Evolutionary conservation across 2,797 vertebrate species (phyloP), one percentile per base, ranked within the genome.

Genomic region (Xiphorhynchus erythropygius): DNA sequence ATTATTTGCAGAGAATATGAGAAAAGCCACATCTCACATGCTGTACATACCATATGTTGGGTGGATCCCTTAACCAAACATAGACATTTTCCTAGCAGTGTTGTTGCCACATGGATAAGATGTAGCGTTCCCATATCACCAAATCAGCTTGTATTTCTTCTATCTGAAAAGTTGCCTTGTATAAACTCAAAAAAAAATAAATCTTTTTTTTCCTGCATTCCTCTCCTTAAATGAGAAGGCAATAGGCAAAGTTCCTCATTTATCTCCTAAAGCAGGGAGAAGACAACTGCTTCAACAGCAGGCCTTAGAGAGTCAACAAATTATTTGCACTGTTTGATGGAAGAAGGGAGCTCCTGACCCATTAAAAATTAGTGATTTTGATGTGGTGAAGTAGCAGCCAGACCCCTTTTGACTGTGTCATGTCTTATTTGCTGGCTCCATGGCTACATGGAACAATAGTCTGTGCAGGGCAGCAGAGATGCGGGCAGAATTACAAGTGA

Each of bases 401-500:
- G 65, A 89, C 75, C 69, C 42, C n/a, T 93, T 84, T 94, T 86
- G 62, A 27, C 55, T 78, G 53, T 63, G 57, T 76, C 69, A 0
- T 0, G 7, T 71, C 69, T 88, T 73, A 91, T 90, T 82, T 95
- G 47, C 65, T 91, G 70, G 69, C 80, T 95, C 93, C 95, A 91
- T 94, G 90, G 62, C 88, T 94, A 90, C 25, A 0, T 65, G 63
- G 57, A 95, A 91, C 91, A 97, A 95, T 86, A 35, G 87, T 76
- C 80, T 86, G 65, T 91, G 87, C 91, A 95, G 82, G 79, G 82
- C 74, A 84, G 87, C 49, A 57, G 46, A 49, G 69, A 96, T 50
- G 55, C 94, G 94, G 80, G 46, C 89, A 93, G 96, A 92, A 96
- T 96, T 63, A 90, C 74, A 90, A 97, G 80, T 22, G 46, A 88